Evolutionary conservation across 1,140 invertebrate genomes (phyloP), one percentile per base, ranked within the genome.

Genomic region (Thaumatotibia leucotreta): DNA sequence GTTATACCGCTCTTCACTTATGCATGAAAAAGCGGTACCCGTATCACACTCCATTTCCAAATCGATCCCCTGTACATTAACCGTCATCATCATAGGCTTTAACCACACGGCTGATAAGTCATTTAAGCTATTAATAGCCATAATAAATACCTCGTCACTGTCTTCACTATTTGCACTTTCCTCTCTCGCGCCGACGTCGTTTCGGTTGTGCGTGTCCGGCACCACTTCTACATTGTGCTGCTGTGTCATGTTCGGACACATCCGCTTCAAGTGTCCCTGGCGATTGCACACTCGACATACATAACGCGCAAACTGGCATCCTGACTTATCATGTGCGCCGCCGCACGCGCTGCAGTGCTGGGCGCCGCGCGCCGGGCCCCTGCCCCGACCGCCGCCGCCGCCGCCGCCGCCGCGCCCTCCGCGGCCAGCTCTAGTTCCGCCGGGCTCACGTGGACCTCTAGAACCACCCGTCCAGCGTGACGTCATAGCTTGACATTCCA

Each of bases 41-140:
- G 61, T 63, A 11, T 63, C 61, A 33, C 61, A 63, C 20, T 63
- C 61, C 61, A 63, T 63, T 9, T 39, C 20, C 17, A 63, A 9
- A 4, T 39, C n/a, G 35, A 10, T 39, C 4, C 61, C 61, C 8
- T 63, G 31, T 6, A 63, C 14, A 63, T 63, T 63, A 10, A 63
- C 9, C 9, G 0, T 33, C n/a, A 63, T 14, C 4, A 35, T 35
- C 0, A 63, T 17, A 6, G 61, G 61, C 22, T 63, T 63, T n/a
- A 4, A 63, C 10, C 10, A 4, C 9, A 5, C 61, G 17, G 23
- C 8, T 3, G 61, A 63, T n/a, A 63, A 35, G 4, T 63, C 31
- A 32, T 63, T 24, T 33, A 32, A 35, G 8, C 31, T 9, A 1
- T 4, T 4, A 31, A 31, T 8, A 31, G 9, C 35, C 4, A 39